These are phyloP conservation scores for Timema cristinae DNA, from an alignment of 2,888 invertebrate genomes.

Conservation along the genomic window DNA sequence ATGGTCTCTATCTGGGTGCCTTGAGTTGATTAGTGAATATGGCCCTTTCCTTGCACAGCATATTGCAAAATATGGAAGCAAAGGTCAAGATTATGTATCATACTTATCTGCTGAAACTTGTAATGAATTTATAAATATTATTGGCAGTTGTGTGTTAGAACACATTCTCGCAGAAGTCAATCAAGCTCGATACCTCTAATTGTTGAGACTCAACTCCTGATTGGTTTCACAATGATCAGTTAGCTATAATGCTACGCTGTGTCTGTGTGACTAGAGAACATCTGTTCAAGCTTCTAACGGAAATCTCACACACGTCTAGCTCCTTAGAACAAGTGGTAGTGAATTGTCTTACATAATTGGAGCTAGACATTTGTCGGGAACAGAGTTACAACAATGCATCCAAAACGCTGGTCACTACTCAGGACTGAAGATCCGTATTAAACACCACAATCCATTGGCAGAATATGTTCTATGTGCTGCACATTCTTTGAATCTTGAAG, in stretches of 20 bases:
- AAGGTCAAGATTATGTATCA: background rate
- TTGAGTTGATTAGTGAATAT: background rate
- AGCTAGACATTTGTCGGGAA: background rate
- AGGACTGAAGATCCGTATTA: background rate
- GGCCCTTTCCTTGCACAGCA: conserved; percentile 1
- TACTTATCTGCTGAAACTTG: conserved; percentile 4
- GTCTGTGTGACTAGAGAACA: background rate
- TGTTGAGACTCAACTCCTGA: background rate
- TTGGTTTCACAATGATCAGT: background rate
- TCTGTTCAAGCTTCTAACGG: background rate
- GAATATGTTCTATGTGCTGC: background rate
- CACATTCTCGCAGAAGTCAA: background rate
- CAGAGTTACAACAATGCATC: background rate
- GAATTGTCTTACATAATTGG: background rate
- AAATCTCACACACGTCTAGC: background rate
- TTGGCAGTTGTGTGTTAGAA: background rate
- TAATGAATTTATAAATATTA: conserved; percentile 5
- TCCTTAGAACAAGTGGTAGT: background rate
- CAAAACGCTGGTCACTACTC: background rate
- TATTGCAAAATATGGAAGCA: background rate
- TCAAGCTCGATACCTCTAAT: background rate
- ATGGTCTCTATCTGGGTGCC: conserved; percentile 1
- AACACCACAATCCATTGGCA: conserved; percentile 5
- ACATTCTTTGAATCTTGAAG: conserved; percentile 6
- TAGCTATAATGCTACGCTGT: background rate